phyloP scores from a whole-genome alignment of 2,113 vertebrate genomes.

The Rutilus rutilus region DNA sequence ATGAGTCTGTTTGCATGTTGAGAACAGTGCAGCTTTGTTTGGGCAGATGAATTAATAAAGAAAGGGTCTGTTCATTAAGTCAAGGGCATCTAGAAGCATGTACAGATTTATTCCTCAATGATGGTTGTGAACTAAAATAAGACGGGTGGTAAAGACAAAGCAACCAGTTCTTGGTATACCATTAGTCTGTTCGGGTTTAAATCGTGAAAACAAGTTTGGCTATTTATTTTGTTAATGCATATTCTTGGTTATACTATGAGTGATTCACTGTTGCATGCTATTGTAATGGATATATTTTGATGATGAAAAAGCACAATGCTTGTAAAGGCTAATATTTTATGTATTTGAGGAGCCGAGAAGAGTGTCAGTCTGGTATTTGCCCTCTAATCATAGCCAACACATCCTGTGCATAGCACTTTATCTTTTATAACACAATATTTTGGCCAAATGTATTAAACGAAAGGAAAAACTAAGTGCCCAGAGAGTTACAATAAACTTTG shows the following conservation, averaged over 20 bases:
- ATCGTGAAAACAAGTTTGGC: not conserved
- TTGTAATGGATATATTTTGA: not conserved
- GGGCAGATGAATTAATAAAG: not conserved
- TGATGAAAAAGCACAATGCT: no score
- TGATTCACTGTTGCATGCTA: not conserved
- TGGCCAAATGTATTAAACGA: no score
- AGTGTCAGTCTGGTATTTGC: no score
- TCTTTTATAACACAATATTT: no score
- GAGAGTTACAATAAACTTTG: no score
- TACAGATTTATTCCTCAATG: not conserved
- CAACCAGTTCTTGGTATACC: not conserved
- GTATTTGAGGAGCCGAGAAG: no score
- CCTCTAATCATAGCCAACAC: no score
- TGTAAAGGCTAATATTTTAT: no score
- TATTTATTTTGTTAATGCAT: not conserved
- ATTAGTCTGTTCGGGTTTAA: not conserved
- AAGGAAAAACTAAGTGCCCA: no score
- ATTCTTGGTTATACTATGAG: not conserved
- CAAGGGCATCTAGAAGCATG: not conserved
- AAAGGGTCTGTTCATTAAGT: not conserved
- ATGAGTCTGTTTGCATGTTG: not conserved
- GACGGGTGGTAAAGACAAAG: not conserved
- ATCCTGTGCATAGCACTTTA: no score
- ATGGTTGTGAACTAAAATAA: not conserved
- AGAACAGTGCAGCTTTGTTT: slow-evolving; percentile 26